These are phyloP conservation scores for Myiotriccus ornatus DNA, from an alignment of 2,797 vertebrate species.

Conservation along the genomic window DNA sequence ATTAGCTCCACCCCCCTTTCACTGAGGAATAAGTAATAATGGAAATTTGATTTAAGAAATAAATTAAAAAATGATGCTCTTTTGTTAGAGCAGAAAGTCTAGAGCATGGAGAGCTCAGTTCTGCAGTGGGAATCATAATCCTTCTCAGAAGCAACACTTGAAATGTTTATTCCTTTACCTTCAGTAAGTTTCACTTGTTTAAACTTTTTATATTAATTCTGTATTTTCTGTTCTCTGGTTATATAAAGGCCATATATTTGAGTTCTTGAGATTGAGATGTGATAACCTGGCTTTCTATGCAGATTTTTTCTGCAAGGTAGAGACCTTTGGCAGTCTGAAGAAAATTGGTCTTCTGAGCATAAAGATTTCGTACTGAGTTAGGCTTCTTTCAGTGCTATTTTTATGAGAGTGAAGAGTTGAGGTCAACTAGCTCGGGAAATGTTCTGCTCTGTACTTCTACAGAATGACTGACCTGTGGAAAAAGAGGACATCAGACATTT, in stretches of 20 bases:
- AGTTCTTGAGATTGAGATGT: not conserved
- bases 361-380: not conserved
- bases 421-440: not conserved
- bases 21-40: not conserved
- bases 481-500: not conserved
- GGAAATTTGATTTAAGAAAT: not conserved
- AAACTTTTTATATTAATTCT: not conserved
- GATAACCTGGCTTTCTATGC: not conserved
- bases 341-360: not conserved
- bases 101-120: not conserved
- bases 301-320: not conserved
- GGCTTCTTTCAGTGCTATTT: not conserved
- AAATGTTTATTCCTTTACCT: not conserved
- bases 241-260: not conserved
- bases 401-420: not conserved
- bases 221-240: not conserved
- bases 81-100: not conserved
- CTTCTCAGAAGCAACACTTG: not conserved
- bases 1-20: not conserved
- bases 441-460: not conserved
- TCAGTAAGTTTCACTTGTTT: not conserved
- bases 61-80: not conserved
- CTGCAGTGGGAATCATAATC: not conserved
- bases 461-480: not conserved
- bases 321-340: not conserved